Base-by-base conservation (phyloP, 2,888 invertebrate genomes). In the Thymelicus acteon region DNA sequence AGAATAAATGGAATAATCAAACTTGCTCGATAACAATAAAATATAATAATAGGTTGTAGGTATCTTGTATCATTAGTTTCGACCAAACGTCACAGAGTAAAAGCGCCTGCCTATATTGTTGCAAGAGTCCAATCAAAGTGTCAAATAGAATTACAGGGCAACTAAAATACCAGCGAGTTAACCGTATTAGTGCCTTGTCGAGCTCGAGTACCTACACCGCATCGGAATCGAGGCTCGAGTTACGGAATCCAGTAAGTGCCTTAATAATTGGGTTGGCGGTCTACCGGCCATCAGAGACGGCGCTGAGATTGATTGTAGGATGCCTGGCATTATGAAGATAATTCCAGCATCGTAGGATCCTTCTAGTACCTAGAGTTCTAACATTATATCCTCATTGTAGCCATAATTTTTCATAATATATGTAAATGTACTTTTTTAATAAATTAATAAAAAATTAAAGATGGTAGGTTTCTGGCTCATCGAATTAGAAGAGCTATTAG, bases 201-300 rank as follows among this genome's bases (percentile, higher is more conserved):
- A 44, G 57, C 57, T 47, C 47, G 31, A 31, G 31, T 31, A 31
- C 57, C 65, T 57, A 65, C 44, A 44, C 44, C 44, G 57, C 54
- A 65, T 47, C 57, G 44, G 31, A 15, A 62, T 62, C 37, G 62
- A 54, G 54, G 8, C 54, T 54, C 24, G 31, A 68, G 62, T 49
- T 62, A 57, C 54, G 68, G 68, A 68, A 54, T 67, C 19, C 62
- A 54, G 62, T 68, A 68, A 68, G 68, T 68, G 68, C 37, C 37
- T 39, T 15, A 57, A 68, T 68, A 68, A 68, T 68, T 62, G 68
- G 47, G 68, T 68, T 62, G 54, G 62, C 61, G 68, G 54, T 57
- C 54, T 15, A 62, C 39, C 44, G 62, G 12, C 31, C 61, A 39
- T 15, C 44, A 61, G 52, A 40, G 61, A 1, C 49, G 37, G 49